Evolutionary conservation across 2,888 invertebrate genomes (phyloP), one percentile per base, ranked within the genome.

Genomic region (Barypeithes pellucidus): DNA sequence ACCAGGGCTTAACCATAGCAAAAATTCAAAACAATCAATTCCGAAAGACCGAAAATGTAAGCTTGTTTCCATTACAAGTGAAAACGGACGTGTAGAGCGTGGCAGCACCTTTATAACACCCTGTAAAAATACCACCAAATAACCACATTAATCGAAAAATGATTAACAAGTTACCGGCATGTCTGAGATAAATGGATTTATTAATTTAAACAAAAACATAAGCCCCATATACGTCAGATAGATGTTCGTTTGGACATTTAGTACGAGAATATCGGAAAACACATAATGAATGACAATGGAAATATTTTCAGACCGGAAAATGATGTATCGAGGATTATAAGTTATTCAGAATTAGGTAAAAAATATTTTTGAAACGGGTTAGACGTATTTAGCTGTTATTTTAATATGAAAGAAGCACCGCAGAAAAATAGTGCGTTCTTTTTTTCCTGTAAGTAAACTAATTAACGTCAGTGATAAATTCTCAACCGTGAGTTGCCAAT

Each of bases 211-310:
- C 54, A 57, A 36, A 33, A 29, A 50, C 22, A 50, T 50, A 12
- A 50, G 50, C n/a, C 16, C 14, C 57, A 16, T 29, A 36, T 61
- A 39, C 18, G 60, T 43, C 41, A 24, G 11, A 61, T 43, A 4
- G 45, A 45, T 39, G 61, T 45, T 45, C 24, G 45, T 33, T 50
- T 5, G 50, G 63, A 63, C 63, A 63, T 63, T 63, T 50, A 63
- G 36, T 63, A 63, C 50, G 47, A 5, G 11, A 63, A 50, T 16
- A 63, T 63, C 47, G 12, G 63, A 12, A 63, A 63, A 63, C 63
- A 63, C 20, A 63, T 18, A 63, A 63, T 63, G 41, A 41, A 41
- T 14, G 22, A 41, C 8, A n/a, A 41, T 41, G 14, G n/a, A n/a
- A 41, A 41, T 22, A 39, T 22, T 41, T n/a, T 22, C 41, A 14